Conservation (phyloP, 64 coral and sea anemone species). For the Stichodactyla mertensii region DNA sequence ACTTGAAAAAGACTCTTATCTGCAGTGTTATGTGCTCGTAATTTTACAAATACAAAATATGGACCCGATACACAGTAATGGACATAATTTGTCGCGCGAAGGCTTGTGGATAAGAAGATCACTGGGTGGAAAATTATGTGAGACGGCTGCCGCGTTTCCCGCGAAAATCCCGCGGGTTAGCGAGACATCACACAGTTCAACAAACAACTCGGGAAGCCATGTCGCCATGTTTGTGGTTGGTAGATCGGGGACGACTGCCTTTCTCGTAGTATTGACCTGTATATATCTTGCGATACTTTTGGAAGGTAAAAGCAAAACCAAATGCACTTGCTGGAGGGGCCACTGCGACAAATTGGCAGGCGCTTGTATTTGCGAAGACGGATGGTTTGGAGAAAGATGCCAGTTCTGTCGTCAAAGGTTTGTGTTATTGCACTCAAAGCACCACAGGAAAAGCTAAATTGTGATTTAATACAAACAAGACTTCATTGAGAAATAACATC, state of each 20-base stretch:
- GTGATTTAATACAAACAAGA: not conserved
- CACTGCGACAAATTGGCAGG: not conserved
- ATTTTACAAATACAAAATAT: too few relatives aligned
- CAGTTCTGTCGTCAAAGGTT: slow-evolving; percentile 12
- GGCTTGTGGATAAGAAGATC: not conserved
- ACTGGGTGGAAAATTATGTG: not conserved
- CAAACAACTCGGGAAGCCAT: slow-evolving; percentile 10
- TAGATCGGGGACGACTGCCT: not conserved
- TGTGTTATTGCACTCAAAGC: not conserved
- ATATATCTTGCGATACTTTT: not conserved
- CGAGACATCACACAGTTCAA: not conserved
- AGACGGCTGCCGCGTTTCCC: not conserved
- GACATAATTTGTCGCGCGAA: not conserved
- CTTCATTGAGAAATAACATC: not conserved
- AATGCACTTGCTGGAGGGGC: not conserved
- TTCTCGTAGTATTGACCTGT: not conserved
- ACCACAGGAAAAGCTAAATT: not conserved
- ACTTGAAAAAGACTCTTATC: too few relatives aligned
- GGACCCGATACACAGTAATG: too few relatives aligned
- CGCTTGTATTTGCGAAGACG: not conserved
- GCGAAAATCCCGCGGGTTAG: slow-evolving; percentile 2
- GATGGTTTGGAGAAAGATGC: not conserved
- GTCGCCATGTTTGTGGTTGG: slow-evolving; percentile 27
- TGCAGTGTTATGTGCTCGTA: too few relatives aligned
- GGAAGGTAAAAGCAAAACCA: slow-evolving; percentile 3